Evolutionary conservation across 2,113 vertebrate species (phyloP).

Genomic region (Thryonomys swinderianus): DNA sequence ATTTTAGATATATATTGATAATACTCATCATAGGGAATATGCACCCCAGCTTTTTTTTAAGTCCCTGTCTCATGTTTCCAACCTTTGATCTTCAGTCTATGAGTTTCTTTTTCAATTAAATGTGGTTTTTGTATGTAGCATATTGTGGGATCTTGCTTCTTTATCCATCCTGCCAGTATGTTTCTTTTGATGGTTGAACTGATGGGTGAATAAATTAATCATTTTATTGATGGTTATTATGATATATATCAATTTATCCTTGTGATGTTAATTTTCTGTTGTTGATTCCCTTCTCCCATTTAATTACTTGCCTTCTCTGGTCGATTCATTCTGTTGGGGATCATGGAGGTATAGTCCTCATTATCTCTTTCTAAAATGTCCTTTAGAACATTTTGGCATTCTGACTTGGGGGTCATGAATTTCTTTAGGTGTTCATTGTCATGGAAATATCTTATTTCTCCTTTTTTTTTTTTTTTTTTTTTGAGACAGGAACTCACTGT

Average conservation of each 20-base stretch:
- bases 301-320: not conserved
- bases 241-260: not conserved
- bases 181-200: not conserved
- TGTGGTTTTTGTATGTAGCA: not conserved
- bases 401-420: not conserved
- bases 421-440: not conserved
- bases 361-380: not conserved
- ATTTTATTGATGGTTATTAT: not conserved
- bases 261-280: not conserved
- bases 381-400: not conserved
- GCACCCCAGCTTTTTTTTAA: not conserved
- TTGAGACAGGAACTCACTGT: no score
- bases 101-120: not conserved
- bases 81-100: not conserved
- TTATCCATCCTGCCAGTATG: not conserved
- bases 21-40: not conserved
- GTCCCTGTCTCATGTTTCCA: not conserved
- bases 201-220: no score
- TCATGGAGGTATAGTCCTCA: not conserved
- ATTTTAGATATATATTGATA: not conserved
- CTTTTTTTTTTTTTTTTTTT: no score
- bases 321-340: not conserved
- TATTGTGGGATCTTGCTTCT: not conserved
- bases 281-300: not conserved
- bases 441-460: not conserved